Percentiles rank a stretch among this genome's conserved stretches.
These are phyloP conservation scores for Platyrinchus mystaceus DNA, from an alignment of 2,797 vertebrate genomes.

Conservation along the genomic window DNA sequence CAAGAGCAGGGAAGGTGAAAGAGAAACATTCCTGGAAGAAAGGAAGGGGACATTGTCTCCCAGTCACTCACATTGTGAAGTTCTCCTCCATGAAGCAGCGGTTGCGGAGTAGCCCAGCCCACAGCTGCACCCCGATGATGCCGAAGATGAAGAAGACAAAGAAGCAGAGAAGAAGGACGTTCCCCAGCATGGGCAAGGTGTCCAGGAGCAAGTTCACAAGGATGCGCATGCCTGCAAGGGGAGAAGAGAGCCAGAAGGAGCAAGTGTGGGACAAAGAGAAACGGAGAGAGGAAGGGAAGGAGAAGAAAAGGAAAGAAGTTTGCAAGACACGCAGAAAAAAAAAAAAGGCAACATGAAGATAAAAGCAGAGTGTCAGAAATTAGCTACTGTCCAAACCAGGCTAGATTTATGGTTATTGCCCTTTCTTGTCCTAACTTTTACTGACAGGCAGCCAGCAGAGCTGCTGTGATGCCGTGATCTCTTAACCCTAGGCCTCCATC, in stretches of 20 bases:
- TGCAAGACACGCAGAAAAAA: background rate
- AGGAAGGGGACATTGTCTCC: background rate
- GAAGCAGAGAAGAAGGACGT: conserved; percentile 96
- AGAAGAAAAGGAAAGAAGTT: background rate
- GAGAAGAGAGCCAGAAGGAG: background rate
- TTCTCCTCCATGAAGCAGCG: conserved; percentile 92
- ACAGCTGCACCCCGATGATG: conserved; percentile 97
- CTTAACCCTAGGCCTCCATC: background rate
- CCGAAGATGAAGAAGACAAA: conserved; percentile 99
- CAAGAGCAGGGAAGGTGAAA: background rate
- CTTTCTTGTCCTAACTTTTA: background rate
- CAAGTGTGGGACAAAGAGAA: background rate
- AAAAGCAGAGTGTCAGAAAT: background rate
- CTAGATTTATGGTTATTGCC: background rate
- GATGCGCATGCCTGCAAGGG: conserved; percentile 88
- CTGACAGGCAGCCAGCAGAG: conserved; percentile 1
- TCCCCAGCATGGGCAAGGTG: conserved; percentile 97
- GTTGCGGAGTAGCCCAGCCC: conserved; percentile 94
- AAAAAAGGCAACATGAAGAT: background rate
- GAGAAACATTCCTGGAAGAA: background rate
- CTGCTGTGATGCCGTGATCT: background rate
- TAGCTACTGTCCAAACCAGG: background rate
- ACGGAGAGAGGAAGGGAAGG: background rate
- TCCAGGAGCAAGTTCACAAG: conserved; percentile 97
- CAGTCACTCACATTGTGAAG: conserved; percentile 90